Conservation (phyloP, 2,797 vertebrate species). For the Picus viridis region DNA sequence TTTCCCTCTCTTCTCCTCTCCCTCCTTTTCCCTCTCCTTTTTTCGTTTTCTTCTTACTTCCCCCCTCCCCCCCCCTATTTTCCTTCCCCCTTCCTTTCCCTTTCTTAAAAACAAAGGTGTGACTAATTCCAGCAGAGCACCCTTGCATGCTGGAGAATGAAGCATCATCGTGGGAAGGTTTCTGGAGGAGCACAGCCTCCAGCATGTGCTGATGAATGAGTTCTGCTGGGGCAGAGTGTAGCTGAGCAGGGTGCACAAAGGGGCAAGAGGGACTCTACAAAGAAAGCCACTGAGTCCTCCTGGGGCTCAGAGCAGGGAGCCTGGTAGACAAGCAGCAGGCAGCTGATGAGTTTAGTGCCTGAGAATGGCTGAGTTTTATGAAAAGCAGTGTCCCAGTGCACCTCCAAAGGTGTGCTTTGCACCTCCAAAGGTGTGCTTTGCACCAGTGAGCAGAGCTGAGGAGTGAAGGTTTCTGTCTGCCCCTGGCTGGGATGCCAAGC, state of each 20-base stretch:
- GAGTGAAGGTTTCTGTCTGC: not conserved
- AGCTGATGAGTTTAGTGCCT: not conserved
- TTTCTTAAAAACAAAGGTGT: not conserved
- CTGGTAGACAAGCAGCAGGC: not conserved
- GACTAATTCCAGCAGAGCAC: not conserved
- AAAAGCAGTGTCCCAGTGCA: not conserved
- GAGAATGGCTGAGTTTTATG: not conserved
- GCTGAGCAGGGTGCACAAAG: rapidly evolving
- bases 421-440: no score
- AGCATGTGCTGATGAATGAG: rapidly evolving
- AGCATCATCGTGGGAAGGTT: not conserved
- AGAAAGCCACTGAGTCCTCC: not conserved
- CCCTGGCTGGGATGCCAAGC: not conserved
- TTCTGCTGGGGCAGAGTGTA: not conserved
- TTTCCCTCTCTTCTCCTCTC: no score
- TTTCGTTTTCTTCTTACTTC: no score
- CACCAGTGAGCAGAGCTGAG: not conserved
- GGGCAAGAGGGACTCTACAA: not conserved
- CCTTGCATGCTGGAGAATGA: not conserved
- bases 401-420: not conserved
- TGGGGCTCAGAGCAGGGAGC: rapidly evolving
- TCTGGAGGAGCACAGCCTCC: not conserved
- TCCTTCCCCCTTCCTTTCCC: no score
- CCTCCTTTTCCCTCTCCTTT: no score
- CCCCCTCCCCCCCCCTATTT: no score